Evolutionary conservation across 1,140 invertebrate species (phyloP).

Genomic region (Drosophila mayri): DNA sequence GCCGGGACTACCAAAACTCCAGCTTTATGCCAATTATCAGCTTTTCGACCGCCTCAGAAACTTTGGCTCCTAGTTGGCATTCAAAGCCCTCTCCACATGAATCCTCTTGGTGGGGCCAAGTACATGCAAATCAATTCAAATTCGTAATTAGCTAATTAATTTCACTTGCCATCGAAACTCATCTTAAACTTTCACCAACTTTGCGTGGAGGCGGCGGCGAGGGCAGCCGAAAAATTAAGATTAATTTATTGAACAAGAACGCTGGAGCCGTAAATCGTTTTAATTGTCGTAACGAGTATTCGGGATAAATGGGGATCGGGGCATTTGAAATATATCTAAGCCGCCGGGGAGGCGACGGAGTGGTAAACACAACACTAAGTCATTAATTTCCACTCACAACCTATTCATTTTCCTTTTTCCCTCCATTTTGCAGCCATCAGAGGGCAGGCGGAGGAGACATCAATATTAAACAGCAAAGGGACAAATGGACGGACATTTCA

Average conservation of each 20-base stretch:
- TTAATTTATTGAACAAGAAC: slow-evolving; percentile 78
- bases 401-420: slow-evolving; percentile 44
- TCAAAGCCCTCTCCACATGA: not conserved
- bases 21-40: slow-evolving; percentile 29
- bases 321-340: slow-evolving; percentile 70
- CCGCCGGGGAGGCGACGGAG: slow-evolving; percentile 18
- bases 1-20: not conserved
- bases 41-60: not conserved
- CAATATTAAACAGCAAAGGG: slow-evolving; percentile 73
- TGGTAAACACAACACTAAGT: slow-evolving; percentile 70
- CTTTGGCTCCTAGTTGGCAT: not conserved
- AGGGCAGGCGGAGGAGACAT: slow-evolving; percentile 44
- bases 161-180: slow-evolving; percentile 48
- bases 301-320: slow-evolving; percentile 72
- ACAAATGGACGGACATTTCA: slow-evolving; percentile 76
- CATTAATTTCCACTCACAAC: slow-evolving; percentile 71
- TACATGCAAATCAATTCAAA: slow-evolving; percentile 64
- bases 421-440: slow-evolving; percentile 34
- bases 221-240: slow-evolving; percentile 33
- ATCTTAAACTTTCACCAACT: slow-evolving; percentile 13
- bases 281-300: slow-evolving; percentile 74
- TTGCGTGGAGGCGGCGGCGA: not conserved
- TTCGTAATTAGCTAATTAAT: slow-evolving; percentile 81
- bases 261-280: slow-evolving; percentile 69
- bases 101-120: not conserved